These are phyloP conservation scores for Congeria kusceri DNA, from an alignment of 2,888 invertebrate genomes.

Conservation along the genomic window DNA sequence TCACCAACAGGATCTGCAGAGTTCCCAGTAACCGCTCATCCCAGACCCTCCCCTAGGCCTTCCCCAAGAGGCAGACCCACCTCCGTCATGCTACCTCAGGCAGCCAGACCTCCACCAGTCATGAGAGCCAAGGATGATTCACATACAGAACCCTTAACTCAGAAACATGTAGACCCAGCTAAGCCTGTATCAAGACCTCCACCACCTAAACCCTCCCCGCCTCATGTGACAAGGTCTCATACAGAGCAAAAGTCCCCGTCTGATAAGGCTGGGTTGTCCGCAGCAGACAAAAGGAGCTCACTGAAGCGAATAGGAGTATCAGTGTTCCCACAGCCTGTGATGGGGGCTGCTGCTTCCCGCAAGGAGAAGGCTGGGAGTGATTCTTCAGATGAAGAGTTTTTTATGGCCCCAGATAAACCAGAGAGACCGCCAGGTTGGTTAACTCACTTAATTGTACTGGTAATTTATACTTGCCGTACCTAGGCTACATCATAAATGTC, in stretches of 20 bases:
- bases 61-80: conserved; percentile 53
- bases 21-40: conserved; percentile 1
- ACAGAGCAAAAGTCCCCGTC: background rate
- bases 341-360: conserved; percentile 13
- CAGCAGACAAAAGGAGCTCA: background rate
- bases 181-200: conserved; percentile 12
- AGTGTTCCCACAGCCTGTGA: conserved; percentile 29
- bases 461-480: background rate
- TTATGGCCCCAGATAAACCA: conserved; percentile 47
- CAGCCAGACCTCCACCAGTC: conserved; percentile 29
- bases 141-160: background rate
- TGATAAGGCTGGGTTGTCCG: conserved; percentile 2
- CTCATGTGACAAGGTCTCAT: background rate
- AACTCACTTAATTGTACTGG: background rate
- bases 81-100: conserved; percentile 49
- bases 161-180: background rate
- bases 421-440: conserved; percentile 54
- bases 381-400: conserved; percentile 48
- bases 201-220: background rate
- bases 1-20: conserved; percentile 27
- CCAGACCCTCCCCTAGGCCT: conserved; percentile 53
- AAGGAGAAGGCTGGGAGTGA: conserved; percentile 32
- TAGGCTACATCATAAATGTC: no score
- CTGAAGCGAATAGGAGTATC: conserved; percentile 27
- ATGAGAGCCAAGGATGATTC: conserved; percentile 8